Evolutionary conservation across 2,888 invertebrate genomes (phyloP).

Genomic region (Sicus ferrugineus): DNA sequence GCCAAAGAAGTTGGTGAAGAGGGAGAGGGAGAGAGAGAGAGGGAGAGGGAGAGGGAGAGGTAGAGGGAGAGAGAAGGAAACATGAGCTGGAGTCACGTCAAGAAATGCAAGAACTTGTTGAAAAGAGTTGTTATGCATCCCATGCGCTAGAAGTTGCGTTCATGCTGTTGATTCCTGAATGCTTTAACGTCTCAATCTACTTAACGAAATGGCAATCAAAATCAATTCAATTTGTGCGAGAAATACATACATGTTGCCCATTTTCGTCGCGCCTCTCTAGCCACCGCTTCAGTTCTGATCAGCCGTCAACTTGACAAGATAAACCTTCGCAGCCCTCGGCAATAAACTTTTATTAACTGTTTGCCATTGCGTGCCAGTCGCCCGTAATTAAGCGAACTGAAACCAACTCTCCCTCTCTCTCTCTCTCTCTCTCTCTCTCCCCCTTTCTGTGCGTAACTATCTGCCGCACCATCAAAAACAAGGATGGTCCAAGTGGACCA

Average conservation of each 20-base stretch:
- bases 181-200: no score
- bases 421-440: not conserved
- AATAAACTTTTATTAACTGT: conserved; percentile 4
- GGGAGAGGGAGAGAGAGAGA: not conserved
- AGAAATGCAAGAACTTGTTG: no score
- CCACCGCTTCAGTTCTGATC: not conserved
- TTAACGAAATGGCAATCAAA: no score
- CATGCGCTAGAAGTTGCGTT: no score
- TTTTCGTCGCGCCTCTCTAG: no score
- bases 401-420: not conserved
- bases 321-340: not conserved
- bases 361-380: not conserved
- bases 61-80: not conserved
- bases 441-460: not conserved
- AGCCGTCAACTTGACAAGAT: not conserved
- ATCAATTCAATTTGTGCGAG: no score
- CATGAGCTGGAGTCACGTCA: no score
- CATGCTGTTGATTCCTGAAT: no score
- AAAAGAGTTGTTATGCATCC: no score
- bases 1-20: not conserved
- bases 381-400: not conserved
- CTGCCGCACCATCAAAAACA: no score
- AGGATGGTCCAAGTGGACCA: no score
- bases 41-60: not conserved
- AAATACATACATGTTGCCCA: no score